Evolutionary conservation across 2,797 vertebrate species (phyloP), one percentile per base, ranked within the genome.

Genomic region (Rachycentron canadum): DNA sequence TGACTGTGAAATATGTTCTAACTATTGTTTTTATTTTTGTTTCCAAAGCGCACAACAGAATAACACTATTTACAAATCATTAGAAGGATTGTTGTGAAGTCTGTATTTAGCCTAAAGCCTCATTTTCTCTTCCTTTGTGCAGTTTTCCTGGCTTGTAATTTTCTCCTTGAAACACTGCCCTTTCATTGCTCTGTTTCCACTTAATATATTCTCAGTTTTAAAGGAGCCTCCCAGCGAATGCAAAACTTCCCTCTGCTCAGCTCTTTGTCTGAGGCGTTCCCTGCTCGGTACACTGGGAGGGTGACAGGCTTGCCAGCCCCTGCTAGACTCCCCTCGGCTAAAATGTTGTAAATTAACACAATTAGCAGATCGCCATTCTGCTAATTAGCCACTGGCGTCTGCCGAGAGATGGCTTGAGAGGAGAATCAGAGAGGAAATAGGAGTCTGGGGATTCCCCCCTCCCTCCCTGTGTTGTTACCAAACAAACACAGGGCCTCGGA

Each of bases 271-370:
- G 94, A 93, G 92, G 94, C 94, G 89, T 95, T 95, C 95, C 93
- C 70, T 93, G 93, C 95, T 96, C 92, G 88, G 89, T 95, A 92
- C 94, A 91, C 92, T 52, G 30, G 94, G 96, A 94, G 93, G 93
- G 93, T 96, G 95, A 96, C 96, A 96, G 94, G 94, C 92, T 93
- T 92, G 94, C 95, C 95, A 95, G 94, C 95, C 95, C 92, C 94
- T 90, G 95, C 94, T 95, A 95, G 95, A 95, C 96, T 96, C 95
- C 96, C 95, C 96, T 97, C 95, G 94, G 97, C 96, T 97, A 96
- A 97, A 98, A 97, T 96, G 96, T 96, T 97, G 96, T 97, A 97
- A 98, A 97, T 97, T 97, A 98, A 97, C 96, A 96, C 96, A 98
- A 97, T 98, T 98, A 98, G 96, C 95, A 94, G 94, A 96, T 96